phyloP scores from a whole-genome alignment of 1,140 invertebrate genomes.

The Ladona fulva region DNA sequence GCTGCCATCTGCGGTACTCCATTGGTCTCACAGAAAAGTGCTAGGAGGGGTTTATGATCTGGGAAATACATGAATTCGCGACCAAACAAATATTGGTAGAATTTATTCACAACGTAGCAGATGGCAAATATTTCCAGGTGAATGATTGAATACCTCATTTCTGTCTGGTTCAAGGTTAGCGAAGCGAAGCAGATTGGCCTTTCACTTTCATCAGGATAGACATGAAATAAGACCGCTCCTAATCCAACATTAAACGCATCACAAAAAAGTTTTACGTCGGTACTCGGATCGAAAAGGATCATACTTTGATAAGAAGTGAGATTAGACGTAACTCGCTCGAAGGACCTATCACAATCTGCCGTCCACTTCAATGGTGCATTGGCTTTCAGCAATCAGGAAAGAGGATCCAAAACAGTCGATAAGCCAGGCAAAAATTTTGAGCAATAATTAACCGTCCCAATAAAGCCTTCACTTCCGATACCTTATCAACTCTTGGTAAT shows the following conservation, averaged over 20 bases:
- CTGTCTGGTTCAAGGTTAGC: background rate
- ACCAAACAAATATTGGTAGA: background rate
- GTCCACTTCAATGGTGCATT: background rate
- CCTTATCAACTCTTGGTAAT: background rate
- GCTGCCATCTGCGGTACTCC: background rate
- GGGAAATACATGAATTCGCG: background rate
- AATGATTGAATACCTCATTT: background rate
- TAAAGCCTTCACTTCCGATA: background rate
- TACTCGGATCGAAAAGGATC: background rate
- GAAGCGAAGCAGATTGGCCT: background rate
- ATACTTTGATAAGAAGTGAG: background rate
- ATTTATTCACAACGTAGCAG: background rate
- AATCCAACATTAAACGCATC: background rate
- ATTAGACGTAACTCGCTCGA: background rate
- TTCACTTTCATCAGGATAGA: background rate
- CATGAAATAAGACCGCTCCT: background rate
- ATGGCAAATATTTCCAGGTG: background rate
- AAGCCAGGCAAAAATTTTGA: background rate
- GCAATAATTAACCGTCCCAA: background rate
- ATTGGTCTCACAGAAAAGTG: background rate
- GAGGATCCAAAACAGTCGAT: background rate
- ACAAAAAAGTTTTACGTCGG: background rate
- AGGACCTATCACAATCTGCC: background rate
- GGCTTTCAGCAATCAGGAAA: background rate
- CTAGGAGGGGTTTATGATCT: background rate